Conservation (phyloP, 2,797 vertebrate genomes). For the Heterohyrax brucei region DNA sequence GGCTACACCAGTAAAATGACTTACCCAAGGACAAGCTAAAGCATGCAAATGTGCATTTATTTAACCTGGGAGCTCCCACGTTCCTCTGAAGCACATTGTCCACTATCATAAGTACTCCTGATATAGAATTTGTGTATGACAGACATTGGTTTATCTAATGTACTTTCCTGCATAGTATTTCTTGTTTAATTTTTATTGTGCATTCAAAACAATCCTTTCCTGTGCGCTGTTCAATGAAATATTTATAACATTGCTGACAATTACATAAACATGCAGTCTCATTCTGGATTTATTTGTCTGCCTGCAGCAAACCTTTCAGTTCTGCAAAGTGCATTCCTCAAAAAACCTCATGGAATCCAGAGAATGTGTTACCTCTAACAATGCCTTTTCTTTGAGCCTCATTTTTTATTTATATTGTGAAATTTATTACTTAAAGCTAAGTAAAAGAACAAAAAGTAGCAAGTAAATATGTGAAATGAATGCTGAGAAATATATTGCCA, state of each 20-base stretch:
- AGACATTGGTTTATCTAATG: not conserved
- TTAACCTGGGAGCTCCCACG: not conserved
- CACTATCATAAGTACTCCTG: not conserved
- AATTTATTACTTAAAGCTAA: not conserved
- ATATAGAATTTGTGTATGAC: not conserved
- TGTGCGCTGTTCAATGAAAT: conserved; percentile 72
- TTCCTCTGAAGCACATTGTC: not conserved
- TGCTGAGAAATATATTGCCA: not conserved
- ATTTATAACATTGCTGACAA: conserved; percentile 75
- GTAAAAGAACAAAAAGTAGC: not conserved
- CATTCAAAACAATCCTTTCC: conserved; percentile 65
- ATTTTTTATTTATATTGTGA: not conserved
- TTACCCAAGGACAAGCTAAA: not conserved
- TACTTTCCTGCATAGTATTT: not conserved
- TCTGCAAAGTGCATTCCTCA: conserved; percentile 13
- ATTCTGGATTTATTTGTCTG: conserved; percentile 41
- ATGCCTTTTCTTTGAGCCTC: not conserved
- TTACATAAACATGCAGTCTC: conserved; percentile 73
- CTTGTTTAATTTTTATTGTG: conserved; percentile 65
- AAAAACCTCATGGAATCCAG: not conserved
- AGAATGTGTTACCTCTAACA: not conserved
- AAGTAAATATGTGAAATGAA: not conserved
- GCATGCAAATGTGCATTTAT: not conserved
- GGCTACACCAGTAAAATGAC: not conserved
- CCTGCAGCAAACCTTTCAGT: conserved; percentile 51